Conservation (phyloP, 2,113 vertebrate genomes). For the Paramormyrops kingsleyae region DNA sequence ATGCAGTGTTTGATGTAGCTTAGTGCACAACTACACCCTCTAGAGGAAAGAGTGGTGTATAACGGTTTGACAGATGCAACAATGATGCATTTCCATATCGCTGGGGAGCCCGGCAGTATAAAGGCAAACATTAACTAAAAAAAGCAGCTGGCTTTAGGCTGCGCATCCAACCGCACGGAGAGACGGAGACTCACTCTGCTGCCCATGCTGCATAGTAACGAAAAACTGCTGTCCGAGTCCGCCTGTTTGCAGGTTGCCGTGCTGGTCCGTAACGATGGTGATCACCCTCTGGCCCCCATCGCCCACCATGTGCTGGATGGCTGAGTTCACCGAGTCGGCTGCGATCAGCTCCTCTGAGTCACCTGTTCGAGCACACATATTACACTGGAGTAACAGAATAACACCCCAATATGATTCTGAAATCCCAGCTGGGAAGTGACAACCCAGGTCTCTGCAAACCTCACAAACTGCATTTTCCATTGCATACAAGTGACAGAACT, state of each 20-base stretch:
- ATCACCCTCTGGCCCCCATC: constrained; percentile 75
- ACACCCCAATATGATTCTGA: neutral
- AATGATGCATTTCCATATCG: neutral
- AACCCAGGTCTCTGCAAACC: neutral
- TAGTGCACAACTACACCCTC: neutral
- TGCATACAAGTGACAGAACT: neutral
- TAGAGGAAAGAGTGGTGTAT: neutral
- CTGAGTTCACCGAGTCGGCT: constrained; percentile 54
- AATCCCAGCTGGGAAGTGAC: neutral
- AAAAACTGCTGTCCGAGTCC: constrained; percentile 71
- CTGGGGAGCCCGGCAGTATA: neutral
- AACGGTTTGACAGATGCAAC: neutral
- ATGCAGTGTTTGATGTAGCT: neutral
- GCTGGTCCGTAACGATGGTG: constrained; percentile 77
- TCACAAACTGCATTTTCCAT: neutral
- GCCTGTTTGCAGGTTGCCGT: constrained; percentile 67
- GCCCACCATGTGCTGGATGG: constrained; percentile 65
- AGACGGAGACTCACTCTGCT: constrained; percentile 61
- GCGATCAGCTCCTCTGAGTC: constrained; percentile 62
- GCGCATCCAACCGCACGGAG: neutral
- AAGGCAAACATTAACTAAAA: neutral
- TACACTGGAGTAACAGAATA: neutral
- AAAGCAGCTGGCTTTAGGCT: neutral
- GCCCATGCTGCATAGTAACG: constrained; percentile 76
- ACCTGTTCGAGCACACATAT: constrained; percentile 34